Evolutionary conservation across 2,888 invertebrate species (phyloP).

Genomic region (Ashinkailepas kermadecensis): DNA sequence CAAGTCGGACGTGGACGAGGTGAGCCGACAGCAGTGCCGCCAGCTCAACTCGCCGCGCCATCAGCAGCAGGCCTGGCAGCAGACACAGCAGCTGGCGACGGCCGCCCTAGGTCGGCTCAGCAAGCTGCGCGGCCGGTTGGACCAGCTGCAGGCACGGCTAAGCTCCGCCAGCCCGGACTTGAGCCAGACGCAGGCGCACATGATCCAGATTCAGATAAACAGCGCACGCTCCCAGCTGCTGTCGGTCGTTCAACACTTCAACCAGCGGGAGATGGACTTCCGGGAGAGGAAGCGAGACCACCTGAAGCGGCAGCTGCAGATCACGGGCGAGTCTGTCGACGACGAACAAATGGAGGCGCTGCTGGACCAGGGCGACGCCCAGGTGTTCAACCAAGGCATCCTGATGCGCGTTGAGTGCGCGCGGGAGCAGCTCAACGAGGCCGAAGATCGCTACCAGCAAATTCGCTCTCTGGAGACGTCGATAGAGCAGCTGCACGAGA

Average conservation of each 20-base stretch:
- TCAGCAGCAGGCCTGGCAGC: slow-evolving; percentile 2
- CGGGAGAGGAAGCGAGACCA: background rate
- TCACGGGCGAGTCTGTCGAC: background rate
- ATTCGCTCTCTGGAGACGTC: background rate
- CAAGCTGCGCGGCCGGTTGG: background rate
- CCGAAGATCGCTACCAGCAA: background rate
- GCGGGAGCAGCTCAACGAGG: background rate
- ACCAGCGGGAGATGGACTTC: background rate
- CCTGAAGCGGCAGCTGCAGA: slow-evolving; percentile 2
- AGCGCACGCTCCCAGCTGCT: background rate
- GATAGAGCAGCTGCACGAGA: slow-evolving; percentile 12
- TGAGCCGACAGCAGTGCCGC: slow-evolving; percentile 9
- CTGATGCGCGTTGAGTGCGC: background rate
- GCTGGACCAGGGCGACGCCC: background rate
- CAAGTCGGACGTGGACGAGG: background rate
- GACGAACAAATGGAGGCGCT: background rate
- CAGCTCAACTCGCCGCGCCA: slow-evolving; percentile 5
- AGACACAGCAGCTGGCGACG: background rate
- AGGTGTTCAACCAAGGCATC: slow-evolving; percentile 3
- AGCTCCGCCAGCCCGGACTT: background rate
- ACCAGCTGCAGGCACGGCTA: background rate
- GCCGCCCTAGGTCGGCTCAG: background rate
- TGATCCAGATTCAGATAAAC: slow-evolving; percentile 2
- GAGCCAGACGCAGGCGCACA: background rate
- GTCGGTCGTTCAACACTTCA: background rate